A percentile compares a stretch with the other conserved stretches of the same genome.
Evolutionary conservation across 2,888 invertebrate genomes (phyloP).

Genomic region (Dolomedes plantarius): DNA sequence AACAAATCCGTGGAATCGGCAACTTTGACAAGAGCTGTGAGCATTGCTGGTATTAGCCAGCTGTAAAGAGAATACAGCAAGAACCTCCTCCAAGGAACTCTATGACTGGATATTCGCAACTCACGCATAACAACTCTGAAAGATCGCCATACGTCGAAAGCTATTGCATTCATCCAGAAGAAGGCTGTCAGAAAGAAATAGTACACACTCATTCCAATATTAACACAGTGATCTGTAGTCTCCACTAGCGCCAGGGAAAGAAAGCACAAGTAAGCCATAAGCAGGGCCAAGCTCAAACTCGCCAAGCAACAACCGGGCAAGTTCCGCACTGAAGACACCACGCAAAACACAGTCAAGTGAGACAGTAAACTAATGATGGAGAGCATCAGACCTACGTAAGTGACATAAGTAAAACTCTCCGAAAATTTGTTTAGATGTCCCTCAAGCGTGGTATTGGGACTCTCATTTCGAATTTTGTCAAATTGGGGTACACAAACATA

Average conservation of each 20-base stretch:
- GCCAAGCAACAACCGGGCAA: constrained; percentile 75
- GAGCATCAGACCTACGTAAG: constrained; percentile 78
- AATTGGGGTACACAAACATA: constrained; percentile 47
- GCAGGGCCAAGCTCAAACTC: constrained; percentile 77
- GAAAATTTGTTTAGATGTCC: constrained; percentile 68
- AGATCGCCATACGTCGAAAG: constrained; percentile 77
- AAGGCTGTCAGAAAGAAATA: constrained; percentile 70
- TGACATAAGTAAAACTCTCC: constrained; percentile 77
- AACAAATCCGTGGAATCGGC: constrained; percentile 74
- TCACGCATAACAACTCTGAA: constrained; percentile 78
- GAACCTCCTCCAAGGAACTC: constrained; percentile 77
- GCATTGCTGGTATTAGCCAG: constrained; percentile 77
- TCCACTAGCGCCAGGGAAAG: constrained; percentile 74
- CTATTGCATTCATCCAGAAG: constrained; percentile 71
- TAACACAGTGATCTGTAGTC: constrained; percentile 66
- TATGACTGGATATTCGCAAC: constrained; percentile 77
- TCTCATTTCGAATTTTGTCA: constrained; percentile 22
- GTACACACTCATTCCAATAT: constrained; percentile 72
- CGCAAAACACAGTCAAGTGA: constrained; percentile 78
- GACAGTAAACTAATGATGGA: constrained; percentile 78
- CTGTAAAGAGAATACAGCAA: constrained; percentile 78
- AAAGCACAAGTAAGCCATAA: constrained; percentile 77
- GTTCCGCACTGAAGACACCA: constrained; percentile 78
- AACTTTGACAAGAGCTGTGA: constrained; percentile 76
- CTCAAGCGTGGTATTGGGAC: neutral